These are phyloP conservation scores for Gymnosoma rotundatum DNA, from an alignment of 2,888 invertebrate species.

Conservation along the genomic window DNA sequence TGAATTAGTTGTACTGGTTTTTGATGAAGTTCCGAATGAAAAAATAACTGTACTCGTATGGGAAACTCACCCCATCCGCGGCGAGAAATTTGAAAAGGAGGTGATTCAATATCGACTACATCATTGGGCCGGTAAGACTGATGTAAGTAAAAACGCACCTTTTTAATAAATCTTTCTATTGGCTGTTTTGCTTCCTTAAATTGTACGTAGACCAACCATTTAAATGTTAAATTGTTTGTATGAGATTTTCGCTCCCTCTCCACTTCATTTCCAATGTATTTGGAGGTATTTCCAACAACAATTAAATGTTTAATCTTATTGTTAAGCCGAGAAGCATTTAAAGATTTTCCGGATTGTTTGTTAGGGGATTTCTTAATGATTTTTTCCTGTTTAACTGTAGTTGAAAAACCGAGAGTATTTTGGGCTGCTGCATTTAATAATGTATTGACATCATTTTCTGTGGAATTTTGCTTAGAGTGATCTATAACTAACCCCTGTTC, in stretches of 20 bases:
- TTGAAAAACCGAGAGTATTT: background rate
- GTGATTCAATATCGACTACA: conserved; percentile 89
- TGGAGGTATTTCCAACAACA: conserved; percentile 89
- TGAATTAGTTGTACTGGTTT: conserved; percentile 91
- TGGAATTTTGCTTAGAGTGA: conserved; percentile 73
- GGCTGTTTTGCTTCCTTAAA: conserved; percentile 85
- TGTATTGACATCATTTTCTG: conserved; percentile 29
- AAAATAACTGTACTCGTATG: conserved; percentile 90
- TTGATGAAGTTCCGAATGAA: conserved; percentile 87
- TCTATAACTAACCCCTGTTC: conserved; percentile 78
- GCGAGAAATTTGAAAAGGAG: conserved; percentile 92
- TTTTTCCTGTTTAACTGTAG: background rate
- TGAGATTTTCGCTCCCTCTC: conserved; percentile 74
- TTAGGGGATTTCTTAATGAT: background rate
- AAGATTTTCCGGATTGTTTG: conserved; percentile 51
- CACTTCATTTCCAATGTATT: conserved; percentile 88
- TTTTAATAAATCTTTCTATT: conserved; percentile 86
- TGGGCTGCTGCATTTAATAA: conserved; percentile 34
- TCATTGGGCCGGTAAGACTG: conserved; percentile 94
- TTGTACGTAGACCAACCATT: conserved; percentile 95
- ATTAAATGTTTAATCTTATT: conserved; percentile 84
- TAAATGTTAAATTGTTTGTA: conserved; percentile 89
- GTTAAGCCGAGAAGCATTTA: conserved; percentile 74
- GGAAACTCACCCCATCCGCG: conserved; percentile 97
- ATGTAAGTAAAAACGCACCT: conserved; percentile 91